Evolutionary conservation across 2,888 invertebrate genomes (phyloP).

Genomic region (Ceramica pisi): DNA sequence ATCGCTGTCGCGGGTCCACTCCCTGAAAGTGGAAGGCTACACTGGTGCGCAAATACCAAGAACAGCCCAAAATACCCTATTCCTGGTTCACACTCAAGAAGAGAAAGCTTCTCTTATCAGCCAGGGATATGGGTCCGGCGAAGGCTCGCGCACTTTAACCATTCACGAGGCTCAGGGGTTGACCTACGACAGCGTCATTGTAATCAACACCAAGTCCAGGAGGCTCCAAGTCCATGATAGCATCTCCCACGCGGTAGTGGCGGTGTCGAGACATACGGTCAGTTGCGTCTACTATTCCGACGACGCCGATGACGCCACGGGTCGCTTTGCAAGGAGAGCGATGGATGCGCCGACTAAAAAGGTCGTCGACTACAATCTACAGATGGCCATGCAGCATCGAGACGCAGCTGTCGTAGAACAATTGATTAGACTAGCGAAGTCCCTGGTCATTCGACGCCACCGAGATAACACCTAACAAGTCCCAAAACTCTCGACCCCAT

Average conservation of each 20-base stretch:
- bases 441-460: not conserved
- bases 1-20: too few species aligned
- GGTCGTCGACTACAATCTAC: too few species aligned
- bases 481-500: not conserved
- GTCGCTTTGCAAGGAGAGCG: not conserved
- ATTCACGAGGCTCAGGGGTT: not conserved
- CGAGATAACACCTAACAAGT: too few species aligned
- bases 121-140: not conserved
- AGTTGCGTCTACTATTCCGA: conserved; percentile 1
- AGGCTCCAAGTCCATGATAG: not conserved
- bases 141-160: not conserved
- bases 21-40: too few species aligned
- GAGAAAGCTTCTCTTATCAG: too few species aligned
- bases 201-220: not conserved
- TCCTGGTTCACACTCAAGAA: too few species aligned
- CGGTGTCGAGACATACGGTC: not conserved
- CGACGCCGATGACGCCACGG: not conserved
- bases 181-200: not conserved
- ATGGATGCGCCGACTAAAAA: too few species aligned
- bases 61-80: too few species aligned
- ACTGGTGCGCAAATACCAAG: too few species aligned
- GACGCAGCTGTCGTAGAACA: not conserved
- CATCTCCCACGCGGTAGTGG: not conserved
- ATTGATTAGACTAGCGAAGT: not conserved
- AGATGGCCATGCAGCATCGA: not conserved